phyloP scores from a whole-genome alignment of 2,888 invertebrate species.

The Polydrusus pterygomalis region DNA sequence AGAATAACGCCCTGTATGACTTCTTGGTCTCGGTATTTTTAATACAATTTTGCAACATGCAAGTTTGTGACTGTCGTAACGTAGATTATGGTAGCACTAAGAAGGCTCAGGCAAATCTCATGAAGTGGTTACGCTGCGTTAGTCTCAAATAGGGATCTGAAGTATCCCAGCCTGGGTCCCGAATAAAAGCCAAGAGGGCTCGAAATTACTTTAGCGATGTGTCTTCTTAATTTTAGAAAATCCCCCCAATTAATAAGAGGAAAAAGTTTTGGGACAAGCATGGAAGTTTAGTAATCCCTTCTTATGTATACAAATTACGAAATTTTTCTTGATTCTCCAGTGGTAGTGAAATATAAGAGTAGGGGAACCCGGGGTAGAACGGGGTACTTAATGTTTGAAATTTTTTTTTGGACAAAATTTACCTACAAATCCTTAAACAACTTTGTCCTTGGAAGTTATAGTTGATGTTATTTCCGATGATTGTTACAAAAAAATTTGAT shows the following conservation, averaged over 20 bases:
- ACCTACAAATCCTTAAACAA: too few species aligned
- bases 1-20: too few species aligned
- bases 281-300: constrained; percentile 1
- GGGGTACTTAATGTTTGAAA: too few species aligned
- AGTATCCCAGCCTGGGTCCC: constrained; percentile 27
- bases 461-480: too few species aligned
- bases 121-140: constrained; percentile 50
- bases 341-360: too few species aligned
- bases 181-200: constrained; percentile 41
- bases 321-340: background rate
- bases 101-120: constrained; percentile 45
- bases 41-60: too few species aligned
- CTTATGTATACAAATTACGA: background rate
- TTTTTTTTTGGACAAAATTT: too few species aligned
- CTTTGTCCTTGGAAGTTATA: too few species aligned
- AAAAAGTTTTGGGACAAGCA: constrained; percentile 35
- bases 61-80: too few species aligned
- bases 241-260: constrained; percentile 48
- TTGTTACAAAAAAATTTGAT: too few species aligned
- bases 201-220: constrained; percentile 40
- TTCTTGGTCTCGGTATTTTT: too few species aligned
- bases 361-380: too few species aligned
- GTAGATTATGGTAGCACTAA: background rate
- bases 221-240: constrained; percentile 52
- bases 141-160: constrained; percentile 42